Evolutionary conservation across 2,113 vertebrate genomes (phyloP), one percentile per base, ranked within the genome.

Genomic region (Cyprinodon brontotheroides): DNA sequence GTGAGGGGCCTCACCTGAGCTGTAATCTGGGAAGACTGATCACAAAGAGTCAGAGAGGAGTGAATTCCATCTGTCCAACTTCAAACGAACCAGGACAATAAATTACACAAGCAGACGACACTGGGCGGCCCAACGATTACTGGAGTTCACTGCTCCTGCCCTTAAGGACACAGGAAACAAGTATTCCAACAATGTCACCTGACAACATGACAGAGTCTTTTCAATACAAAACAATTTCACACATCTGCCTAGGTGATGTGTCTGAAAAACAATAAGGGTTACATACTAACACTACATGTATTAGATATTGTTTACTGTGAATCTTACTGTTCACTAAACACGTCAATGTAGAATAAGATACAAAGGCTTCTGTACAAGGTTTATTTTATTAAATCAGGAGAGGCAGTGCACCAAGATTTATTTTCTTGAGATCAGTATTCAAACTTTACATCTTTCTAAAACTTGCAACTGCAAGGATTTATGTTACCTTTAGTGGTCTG

Each of bases 21-120:
- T 96, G 94, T 96, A 95, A 96, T 96, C 96, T 94, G 95, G 92
- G 92, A 93, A 93, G 80, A 90, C 91, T 96, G 96, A 97, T 98
- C 95, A 98, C 95, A 97, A 95, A 95, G 94, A 93, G 89, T 92
- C 72, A 92, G 94, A 94, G 93, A 93, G 94, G 92, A 95, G 85
- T 94, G 94, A 97, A 97, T 98, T 97, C 95, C 95, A 94, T 94
- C 93, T 96, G 95, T 96, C 95, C 93, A 93, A 95, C 95, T 96
- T 97, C 96, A 98, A 97, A 97, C 95, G 71, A 89, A 92, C 94
- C 91, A 86, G 90, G 92, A 92, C 92, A 96, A 95, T 98, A 98
- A 98, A 99, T 98, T 96, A 98, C 90, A 89, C 88, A 82, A 89
- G 84, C 84, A 93, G 86, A 88, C 90, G 91, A 94, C 94, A 93